Percentiles rank a stretch among this genome's conserved stretches.
phyloP scores from a whole-genome alignment of 2,888 invertebrate genomes.

The Aethes cnicana region DNA sequence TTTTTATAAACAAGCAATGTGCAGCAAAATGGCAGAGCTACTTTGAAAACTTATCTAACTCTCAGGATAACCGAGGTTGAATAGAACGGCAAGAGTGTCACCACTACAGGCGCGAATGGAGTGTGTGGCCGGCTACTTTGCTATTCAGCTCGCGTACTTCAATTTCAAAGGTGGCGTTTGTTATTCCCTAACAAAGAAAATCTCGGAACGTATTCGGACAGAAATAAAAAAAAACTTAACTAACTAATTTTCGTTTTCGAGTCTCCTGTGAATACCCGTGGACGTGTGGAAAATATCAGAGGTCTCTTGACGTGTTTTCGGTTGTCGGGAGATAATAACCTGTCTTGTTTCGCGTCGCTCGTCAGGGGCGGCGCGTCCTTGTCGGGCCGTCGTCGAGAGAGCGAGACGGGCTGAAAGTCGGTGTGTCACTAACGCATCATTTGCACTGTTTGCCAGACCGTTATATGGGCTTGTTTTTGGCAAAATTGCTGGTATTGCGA shows the following conservation, averaged over 20 bases:
- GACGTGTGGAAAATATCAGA: conserved; percentile 80
- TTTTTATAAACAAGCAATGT: no score
- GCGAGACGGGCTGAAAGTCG: conserved; percentile 56
- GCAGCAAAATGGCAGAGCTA: neutral
- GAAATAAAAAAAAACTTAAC: conserved; percentile 74
- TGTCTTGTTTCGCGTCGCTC: conserved; percentile 75
- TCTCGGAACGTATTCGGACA: conserved; percentile 72
- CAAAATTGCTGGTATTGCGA: conserved; percentile 67
- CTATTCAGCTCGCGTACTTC: conserved; percentile 70
- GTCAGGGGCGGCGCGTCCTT: conserved; percentile 59
- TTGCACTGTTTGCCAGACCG: conserved; percentile 78
- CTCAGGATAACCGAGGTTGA: neutral
- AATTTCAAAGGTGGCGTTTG: conserved; percentile 76
- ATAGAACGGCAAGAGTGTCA: conserved; percentile 21
- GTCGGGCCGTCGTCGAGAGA: conserved; percentile 43
- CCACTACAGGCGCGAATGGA: conserved; percentile 32
- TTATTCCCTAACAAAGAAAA: conserved; percentile 79
- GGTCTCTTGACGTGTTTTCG: conserved; percentile 69
- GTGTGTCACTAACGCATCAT: conserved; percentile 78
- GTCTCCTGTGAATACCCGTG: conserved; percentile 76
- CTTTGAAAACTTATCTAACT: neutral
- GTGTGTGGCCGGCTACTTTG: conserved; percentile 52
- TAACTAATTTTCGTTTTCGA: conserved; percentile 79
- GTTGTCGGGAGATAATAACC: conserved; percentile 76
- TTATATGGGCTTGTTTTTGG: conserved; percentile 79